Percentiles rank a stretch among this genome's conserved stretches.
Conservation (phyloP, 1,140 invertebrate species). For the Ganaspis sp. region DNA sequence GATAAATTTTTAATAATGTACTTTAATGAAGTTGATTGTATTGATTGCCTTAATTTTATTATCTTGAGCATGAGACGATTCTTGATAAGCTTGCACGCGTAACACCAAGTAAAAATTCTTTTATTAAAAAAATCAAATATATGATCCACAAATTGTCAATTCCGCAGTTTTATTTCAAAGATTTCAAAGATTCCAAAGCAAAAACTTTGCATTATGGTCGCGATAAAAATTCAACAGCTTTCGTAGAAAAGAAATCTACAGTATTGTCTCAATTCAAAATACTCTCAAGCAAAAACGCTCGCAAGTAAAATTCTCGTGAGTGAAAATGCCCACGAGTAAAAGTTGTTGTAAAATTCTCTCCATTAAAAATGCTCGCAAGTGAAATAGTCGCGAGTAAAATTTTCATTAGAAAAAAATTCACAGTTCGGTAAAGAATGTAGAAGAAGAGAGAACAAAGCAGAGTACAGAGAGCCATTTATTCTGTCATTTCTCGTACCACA, state of each 20-base stretch:
- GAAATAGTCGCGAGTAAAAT: slow-evolving; percentile 32
- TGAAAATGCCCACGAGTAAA: slow-evolving; percentile 29
- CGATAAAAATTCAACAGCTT: neutral
- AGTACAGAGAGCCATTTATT: slow-evolving; percentile 63
- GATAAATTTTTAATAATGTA: too few species aligned
- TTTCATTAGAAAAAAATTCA: slow-evolving; percentile 32
- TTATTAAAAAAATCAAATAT: neutral
- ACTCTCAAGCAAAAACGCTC: slow-evolving; percentile 30
- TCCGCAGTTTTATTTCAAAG: neutral
- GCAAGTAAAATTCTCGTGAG: slow-evolving; percentile 17
- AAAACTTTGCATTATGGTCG: neutral
- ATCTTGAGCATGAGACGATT: slow-evolving; percentile 7
- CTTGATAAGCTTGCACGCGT: neutral
- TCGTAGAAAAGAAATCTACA: slow-evolving; percentile 31
- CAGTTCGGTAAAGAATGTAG: slow-evolving; percentile 40
- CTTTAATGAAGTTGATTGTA: too few species aligned
- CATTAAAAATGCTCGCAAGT: slow-evolving; percentile 31
- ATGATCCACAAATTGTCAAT: slow-evolving; percentile 11
- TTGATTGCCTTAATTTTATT: neutral
- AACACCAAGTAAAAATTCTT: slow-evolving; percentile 2
- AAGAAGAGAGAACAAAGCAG: slow-evolving; percentile 49
- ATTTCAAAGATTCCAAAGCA: neutral
- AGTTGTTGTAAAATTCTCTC: slow-evolving; percentile 27
- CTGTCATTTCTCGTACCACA: slow-evolving; percentile 66
- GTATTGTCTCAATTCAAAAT: slow-evolving; percentile 34